A percentile compares a stretch with the other conserved stretches of the same genome.
phyloP scores from a whole-genome alignment of 2,113 vertebrate species.

The Melozone crissalis region DNA sequence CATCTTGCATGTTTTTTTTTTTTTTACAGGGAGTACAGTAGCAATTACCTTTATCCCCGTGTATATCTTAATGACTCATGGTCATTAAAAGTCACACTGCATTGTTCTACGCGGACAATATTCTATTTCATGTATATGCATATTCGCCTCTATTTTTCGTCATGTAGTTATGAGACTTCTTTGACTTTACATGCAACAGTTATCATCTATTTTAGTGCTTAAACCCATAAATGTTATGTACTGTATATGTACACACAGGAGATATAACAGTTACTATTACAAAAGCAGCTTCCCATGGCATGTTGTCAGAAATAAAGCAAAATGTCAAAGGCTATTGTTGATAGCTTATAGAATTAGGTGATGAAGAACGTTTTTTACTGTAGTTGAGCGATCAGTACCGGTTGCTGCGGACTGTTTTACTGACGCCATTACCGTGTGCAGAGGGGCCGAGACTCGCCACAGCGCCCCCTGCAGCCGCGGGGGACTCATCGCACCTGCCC shows the following conservation, averaged over 20 bases:
- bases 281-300: background rate
- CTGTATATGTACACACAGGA: background rate
- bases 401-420: background rate
- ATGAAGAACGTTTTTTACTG: background rate
- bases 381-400: background rate
- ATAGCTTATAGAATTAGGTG: background rate
- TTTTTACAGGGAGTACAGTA: background rate
- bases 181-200: background rate
- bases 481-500: background rate
- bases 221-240: background rate
- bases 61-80: background rate
- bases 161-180: background rate
- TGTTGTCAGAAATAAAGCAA: background rate
- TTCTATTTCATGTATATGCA: background rate
- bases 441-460: fast-evolving
- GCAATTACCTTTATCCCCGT: background rate
- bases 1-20: background rate
- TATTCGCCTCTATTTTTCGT: background rate
- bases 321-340: background rate
- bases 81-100: background rate
- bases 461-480: background rate
- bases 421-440: fast-evolving
- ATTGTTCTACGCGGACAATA: background rate
- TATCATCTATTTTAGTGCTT: background rate
- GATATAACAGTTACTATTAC: background rate